A percentile compares a stretch with the other conserved stretches of the same genome.
phyloP scores from a whole-genome alignment of 2,888 invertebrate species.

The Amblyjoppa fuscipennis region DNA sequence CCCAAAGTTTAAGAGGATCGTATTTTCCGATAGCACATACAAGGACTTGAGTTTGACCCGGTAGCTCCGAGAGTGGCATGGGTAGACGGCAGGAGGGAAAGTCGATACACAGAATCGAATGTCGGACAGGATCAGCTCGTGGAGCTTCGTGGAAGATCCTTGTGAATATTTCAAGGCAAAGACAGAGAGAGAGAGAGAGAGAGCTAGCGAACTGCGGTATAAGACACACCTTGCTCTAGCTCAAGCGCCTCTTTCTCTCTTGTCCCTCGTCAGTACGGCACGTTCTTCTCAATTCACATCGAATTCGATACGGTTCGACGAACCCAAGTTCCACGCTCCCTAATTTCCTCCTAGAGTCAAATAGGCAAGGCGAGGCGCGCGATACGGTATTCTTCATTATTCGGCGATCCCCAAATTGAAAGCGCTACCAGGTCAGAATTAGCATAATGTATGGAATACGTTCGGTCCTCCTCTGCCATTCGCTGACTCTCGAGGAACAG shows the following conservation, averaged over 20 bases:
- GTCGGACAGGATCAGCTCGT: slow-evolving; percentile 33
- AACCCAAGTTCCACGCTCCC: neutral
- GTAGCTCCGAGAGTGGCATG: neutral
- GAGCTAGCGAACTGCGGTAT: neutral
- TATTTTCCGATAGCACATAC: slow-evolving; percentile 19
- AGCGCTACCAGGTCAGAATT: slow-evolving; percentile 28
- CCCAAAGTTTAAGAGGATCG: slow-evolving; percentile 15
- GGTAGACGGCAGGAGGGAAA: neutral
- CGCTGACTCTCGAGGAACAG: slow-evolving; percentile 15
- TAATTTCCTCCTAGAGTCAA: slow-evolving; percentile 32
- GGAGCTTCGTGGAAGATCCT: slow-evolving; percentile 30
- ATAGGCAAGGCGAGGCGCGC: neutral
- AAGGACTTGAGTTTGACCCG: slow-evolving; percentile 32
- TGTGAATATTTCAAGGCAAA: slow-evolving; percentile 32
- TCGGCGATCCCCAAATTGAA: neutral
- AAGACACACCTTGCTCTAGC: slow-evolving; percentile 18
- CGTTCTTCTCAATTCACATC: neutral
- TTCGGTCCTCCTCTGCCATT: neutral
- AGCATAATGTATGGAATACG: slow-evolving; percentile 43
- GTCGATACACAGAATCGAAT: slow-evolving; percentile 47
- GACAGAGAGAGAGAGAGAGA: too few relatives aligned
- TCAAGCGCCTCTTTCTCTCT: neutral
- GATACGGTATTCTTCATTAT: slow-evolving; percentile 7
- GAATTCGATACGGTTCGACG: slow-evolving; percentile 24
- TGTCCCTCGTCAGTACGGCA: neutral